phyloP scores from a whole-genome alignment of 2,113 vertebrate genomes.

The Lagenorhynchus albirostris region DNA sequence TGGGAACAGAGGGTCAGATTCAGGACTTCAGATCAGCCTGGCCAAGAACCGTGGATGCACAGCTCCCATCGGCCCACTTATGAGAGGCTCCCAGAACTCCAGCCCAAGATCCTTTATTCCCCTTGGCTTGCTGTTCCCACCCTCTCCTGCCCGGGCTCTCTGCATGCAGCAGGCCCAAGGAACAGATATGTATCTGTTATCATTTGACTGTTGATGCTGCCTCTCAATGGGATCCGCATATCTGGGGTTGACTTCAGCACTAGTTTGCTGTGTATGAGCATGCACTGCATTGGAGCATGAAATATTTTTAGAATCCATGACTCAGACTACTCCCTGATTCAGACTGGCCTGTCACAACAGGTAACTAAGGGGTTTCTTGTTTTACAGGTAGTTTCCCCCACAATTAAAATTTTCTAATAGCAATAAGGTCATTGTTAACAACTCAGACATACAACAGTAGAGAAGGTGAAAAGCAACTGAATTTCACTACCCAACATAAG shows the following conservation, averaged over 20 bases:
- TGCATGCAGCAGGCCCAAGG: neutral
- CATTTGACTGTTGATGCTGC: neutral
- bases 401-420: neutral
- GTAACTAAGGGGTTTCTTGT: neutral
- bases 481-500: neutral
- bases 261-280: neutral
- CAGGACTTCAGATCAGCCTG: neutral
- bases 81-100: neutral
- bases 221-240: accelerated
- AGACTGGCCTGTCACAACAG: neutral
- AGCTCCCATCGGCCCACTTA: neutral
- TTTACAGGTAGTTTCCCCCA: neutral
- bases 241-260: neutral
- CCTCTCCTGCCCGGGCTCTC: neutral
- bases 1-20: neutral
- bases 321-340: neutral
- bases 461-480: neutral
- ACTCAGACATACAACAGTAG: neutral
- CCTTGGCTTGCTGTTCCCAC: neutral
- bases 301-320: neutral
- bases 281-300: neutral
- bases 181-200: neutral
- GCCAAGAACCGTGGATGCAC: neutral
- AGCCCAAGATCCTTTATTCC: neutral
- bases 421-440: neutral